Evolutionary conservation across 1,140 invertebrate genomes (phyloP).

Genomic region (Ditylenchus dipsaci): DNA sequence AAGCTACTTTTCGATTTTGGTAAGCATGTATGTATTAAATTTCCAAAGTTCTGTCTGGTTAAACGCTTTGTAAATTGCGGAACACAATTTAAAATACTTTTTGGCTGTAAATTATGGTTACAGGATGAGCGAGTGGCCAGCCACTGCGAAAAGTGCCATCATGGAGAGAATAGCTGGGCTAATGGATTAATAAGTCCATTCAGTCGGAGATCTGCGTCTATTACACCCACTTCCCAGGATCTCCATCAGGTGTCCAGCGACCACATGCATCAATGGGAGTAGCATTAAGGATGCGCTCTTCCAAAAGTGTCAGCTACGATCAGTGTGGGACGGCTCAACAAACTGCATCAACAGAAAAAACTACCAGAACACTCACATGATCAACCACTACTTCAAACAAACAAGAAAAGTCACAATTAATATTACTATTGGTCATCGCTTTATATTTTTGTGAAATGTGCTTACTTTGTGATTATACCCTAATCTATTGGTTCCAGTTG

Average conservation of each 20-base stretch:
- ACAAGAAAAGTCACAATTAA: neutral
- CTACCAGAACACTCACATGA: no score
- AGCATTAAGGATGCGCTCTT: neutral
- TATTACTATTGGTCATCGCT: no score
- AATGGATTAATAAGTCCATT: neutral
- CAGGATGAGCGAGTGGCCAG: neutral
- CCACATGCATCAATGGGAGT: neutral
- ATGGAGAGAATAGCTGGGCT: neutral
- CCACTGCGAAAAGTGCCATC: neutral
- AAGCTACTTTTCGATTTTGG: no score
- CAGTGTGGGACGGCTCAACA: neutral
- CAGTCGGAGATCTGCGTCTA: neutral
- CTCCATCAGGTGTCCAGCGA: neutral
- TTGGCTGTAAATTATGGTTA: no score
- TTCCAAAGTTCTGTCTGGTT: no score
- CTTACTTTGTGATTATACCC: no score
- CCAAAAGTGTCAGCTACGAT: neutral
- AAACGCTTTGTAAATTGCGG: no score
- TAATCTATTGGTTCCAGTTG: no score
- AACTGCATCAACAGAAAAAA: neutral
- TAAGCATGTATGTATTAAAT: no score
- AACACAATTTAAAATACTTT: no score
- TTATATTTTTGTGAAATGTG: no score
- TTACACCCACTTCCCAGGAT: neutral
- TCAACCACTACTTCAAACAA: neutral